Evolutionary conservation across 2,113 vertebrate genomes (phyloP).

Genomic region (Daubentonia madagascariensis): DNA sequence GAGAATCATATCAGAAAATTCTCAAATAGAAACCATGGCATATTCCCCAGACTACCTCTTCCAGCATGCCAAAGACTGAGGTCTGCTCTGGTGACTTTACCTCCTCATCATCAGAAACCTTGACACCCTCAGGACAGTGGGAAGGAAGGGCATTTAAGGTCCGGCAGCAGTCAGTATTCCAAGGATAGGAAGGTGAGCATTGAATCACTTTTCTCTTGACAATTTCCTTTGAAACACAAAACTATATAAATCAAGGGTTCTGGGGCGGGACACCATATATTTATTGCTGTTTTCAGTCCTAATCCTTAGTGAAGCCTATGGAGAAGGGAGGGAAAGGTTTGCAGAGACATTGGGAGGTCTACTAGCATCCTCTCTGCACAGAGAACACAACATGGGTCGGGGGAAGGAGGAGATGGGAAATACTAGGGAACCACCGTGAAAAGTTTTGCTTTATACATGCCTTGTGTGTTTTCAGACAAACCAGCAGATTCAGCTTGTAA

Average conservation of each 20-base stretch:
- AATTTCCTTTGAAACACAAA: background rate
- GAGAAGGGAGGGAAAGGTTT: background rate
- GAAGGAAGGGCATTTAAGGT: background rate
- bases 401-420: background rate
- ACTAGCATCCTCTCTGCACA: background rate
- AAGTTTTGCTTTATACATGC: background rate
- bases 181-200: background rate
- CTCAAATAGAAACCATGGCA: background rate
- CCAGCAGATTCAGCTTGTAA: background rate
- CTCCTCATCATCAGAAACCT: background rate
- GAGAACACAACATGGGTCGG: background rate
- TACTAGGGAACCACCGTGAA: background rate
- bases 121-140: background rate
- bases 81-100: rapidly evolving
- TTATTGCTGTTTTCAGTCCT: background rate
- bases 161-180: background rate
- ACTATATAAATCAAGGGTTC: background rate
- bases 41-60: background rate
- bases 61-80: background rate
- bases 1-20: background rate
- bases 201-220: background rate
- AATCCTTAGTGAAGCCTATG: background rate
- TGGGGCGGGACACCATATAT: background rate
- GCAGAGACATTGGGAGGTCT: background rate
- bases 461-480: background rate